A percentile compares a stretch with the other conserved stretches of the same genome.
Conservation (phyloP, 1,140 invertebrate genomes). For the Drosophila bocki region DNA sequence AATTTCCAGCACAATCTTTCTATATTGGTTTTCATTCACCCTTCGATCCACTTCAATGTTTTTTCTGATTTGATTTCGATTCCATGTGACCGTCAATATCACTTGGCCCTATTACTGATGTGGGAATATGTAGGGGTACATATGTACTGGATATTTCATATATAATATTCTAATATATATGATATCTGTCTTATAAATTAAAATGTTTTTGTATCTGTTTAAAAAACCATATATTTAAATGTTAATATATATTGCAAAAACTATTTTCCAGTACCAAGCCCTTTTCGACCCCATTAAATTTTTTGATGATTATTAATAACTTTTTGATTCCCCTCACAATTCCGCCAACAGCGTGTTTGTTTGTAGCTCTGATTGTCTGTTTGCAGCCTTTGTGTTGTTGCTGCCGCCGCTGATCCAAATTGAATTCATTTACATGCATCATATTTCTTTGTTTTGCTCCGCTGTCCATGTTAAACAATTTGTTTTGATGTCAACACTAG, state of each 20-base stretch:
- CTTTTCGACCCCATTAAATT: neutral
- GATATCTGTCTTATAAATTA: neutral
- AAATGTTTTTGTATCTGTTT: neutral
- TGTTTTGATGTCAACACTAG: conserved; percentile 80
- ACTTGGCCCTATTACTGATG: conserved; percentile 26
- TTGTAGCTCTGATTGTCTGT: conserved; percentile 28
- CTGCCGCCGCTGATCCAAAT: conserved; percentile 57
- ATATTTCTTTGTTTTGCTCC: conserved; percentile 69
- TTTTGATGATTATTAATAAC: conserved; percentile 20
- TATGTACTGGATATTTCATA: too few relatives aligned
- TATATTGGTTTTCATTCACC: conserved; percentile 1
- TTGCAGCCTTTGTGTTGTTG: conserved; percentile 13
- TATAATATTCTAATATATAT: too few relatives aligned
- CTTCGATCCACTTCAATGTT: conserved; percentile 33
- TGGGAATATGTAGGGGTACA: conserved; percentile 4
- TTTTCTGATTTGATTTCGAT: conserved; percentile 53
- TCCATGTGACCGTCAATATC: conserved; percentile 36
- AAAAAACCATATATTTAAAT: neutral
- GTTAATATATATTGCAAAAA: neutral
- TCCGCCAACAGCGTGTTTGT: conserved; percentile 7
- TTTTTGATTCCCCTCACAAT: conserved; percentile 13
- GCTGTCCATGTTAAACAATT: conserved; percentile 78
- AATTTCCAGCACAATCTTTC: conserved; percentile 46
- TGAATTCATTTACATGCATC: conserved; percentile 82
- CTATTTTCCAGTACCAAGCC: neutral